phyloP scores from a whole-genome alignment of 2,797 vertebrate genomes.

The Propithecus deckenii region DNA sequence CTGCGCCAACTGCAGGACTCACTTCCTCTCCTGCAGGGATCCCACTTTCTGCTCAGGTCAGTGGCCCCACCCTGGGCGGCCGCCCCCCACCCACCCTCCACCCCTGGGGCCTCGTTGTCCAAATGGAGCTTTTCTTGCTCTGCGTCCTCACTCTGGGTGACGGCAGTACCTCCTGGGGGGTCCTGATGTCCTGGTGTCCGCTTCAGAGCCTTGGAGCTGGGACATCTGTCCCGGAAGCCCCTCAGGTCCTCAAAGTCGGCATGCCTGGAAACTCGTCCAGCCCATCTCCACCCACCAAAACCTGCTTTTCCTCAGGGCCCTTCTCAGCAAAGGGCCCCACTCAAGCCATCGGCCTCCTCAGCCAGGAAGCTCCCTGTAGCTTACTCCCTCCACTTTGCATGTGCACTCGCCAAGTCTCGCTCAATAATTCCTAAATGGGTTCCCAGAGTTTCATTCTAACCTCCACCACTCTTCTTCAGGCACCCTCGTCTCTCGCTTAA shows the following conservation, averaged over 20 bases:
- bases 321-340: neutral
- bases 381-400: neutral
- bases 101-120: too few relatives aligned
- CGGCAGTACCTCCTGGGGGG: neutral
- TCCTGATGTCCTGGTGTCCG: neutral
- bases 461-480: neutral
- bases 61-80: neutral
- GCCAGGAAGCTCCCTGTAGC: neutral
- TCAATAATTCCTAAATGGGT: neutral
- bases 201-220: neutral
- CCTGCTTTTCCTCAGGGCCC: neutral
- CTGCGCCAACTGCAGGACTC: constrained; percentile 29
- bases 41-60: constrained; percentile 58
- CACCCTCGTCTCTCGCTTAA: neutral
- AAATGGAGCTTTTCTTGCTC: neutral
- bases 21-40: constrained; percentile 63
- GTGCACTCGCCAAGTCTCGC: neutral
- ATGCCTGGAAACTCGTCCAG: neutral
- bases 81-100: neutral
- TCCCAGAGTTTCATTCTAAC: neutral
- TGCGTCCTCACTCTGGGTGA: neutral
- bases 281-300: neutral
- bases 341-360: neutral
- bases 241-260: neutral
- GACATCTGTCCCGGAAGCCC: too few relatives aligned